Conservation (phyloP, 2,113 vertebrate genomes). For the Bos taurus region DNA sequence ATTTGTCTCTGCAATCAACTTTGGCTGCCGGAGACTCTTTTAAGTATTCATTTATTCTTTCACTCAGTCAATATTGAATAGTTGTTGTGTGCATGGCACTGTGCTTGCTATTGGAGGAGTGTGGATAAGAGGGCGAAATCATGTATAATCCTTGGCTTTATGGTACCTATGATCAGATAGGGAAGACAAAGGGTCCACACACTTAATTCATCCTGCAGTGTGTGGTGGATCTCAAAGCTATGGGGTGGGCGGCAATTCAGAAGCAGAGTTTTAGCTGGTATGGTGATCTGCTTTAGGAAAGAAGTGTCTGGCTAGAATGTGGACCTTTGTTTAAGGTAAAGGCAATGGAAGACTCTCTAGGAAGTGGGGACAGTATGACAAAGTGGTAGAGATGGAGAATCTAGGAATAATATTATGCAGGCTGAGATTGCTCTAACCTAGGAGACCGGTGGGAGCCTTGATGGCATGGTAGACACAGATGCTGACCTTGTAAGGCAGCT, state of each 20-base stretch:
- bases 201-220: neutral
- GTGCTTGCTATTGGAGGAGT: neutral
- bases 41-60: slow-evolving; percentile 3
- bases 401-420: neutral
- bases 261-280: neutral
- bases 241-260: neutral
- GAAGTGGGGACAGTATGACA: neutral
- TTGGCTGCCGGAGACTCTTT: neutral
- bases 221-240: neutral
- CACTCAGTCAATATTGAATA: neutral
- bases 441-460: too few relatives aligned
- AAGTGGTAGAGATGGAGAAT: neutral
- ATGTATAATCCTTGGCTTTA: neutral
- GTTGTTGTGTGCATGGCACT: neutral
- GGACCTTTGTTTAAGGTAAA: neutral
- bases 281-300: neutral
- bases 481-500: neutral
- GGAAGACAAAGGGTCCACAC: neutral
- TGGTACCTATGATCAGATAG: neutral
- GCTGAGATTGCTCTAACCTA: neutral
- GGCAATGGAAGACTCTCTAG: neutral
- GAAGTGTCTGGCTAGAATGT: neutral
- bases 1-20: neutral
- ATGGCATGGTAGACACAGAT: neutral
- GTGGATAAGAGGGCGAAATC: neutral